These are phyloP conservation scores for Passerina amoena DNA, from an alignment of 2,113 vertebrate genomes.

Conservation along the genomic window DNA sequence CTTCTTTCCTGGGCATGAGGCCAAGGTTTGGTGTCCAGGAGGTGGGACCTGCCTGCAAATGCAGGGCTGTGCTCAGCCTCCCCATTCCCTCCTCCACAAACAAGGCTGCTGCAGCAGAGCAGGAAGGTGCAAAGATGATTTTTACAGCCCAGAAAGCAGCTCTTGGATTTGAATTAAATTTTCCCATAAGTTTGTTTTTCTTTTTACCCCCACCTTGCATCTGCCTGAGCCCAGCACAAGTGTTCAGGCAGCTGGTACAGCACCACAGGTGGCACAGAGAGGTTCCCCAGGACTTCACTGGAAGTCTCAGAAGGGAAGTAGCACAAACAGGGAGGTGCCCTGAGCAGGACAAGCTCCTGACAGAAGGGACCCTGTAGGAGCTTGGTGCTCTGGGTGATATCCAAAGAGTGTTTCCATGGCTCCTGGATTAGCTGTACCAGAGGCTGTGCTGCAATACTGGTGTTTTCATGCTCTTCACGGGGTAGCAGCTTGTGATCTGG, in stretches of 20 bases:
- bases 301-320: neutral
- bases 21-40: constrained; percentile 11
- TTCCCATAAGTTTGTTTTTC: neutral
- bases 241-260: neutral
- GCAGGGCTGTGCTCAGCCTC: neutral
- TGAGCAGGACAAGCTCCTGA: neutral
- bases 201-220: accelerated
- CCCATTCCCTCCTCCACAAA: neutral
- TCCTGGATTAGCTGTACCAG: neutral
- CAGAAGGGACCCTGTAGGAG: neutral
- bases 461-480: neutral
- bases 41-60: neutral
- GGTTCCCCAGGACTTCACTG: accelerated
- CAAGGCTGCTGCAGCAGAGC: neutral
- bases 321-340: neutral
- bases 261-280: neutral
- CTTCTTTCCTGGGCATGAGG: neutral
- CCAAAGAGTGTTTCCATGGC: neutral
- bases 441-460: neutral
- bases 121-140: neutral
- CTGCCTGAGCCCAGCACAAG: neutral
- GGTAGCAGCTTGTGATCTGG: neutral
- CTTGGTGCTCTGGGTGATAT: neutral
- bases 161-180: neutral
- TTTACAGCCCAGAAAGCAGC: neutral